Evolutionary conservation across 2,888 invertebrate species (phyloP).

Genomic region (Abrostola tripartita): DNA sequence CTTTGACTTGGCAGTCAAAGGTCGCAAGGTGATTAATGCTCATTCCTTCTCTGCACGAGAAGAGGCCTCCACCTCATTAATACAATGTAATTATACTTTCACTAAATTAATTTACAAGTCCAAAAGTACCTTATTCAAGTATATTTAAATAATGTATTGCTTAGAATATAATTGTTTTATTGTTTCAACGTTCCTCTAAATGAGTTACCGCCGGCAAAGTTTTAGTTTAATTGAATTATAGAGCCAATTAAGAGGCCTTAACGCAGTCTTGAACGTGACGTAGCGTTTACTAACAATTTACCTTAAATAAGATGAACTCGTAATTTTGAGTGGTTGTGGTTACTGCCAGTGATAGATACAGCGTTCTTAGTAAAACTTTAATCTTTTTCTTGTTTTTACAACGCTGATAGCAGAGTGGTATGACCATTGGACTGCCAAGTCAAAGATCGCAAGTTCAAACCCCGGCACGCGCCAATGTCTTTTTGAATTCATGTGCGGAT

Average conservation of each 20-base stretch:
- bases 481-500: too few species aligned
- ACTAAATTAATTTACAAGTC: neutral
- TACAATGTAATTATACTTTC: neutral
- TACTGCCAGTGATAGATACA: too few species aligned
- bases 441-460: too few species aligned
- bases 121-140: neutral
- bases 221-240: slow-evolving; percentile 1
- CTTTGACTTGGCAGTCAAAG: too few species aligned
- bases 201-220: neutral
- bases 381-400: too few species aligned
- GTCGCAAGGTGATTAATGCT: too few species aligned
- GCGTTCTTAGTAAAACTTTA: too few species aligned
- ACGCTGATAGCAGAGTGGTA: too few species aligned
- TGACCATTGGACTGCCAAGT: too few species aligned
- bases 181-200: neutral
- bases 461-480: too few species aligned
- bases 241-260: neutral
- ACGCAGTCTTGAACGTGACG: neutral
- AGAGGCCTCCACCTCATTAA: too few species aligned
- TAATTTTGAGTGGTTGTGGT: neutral
- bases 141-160: slow-evolving; percentile 3
- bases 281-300: neutral
- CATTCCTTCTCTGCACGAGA: too few species aligned
- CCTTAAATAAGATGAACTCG: neutral
- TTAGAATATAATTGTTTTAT: slow-evolving; percentile 1